Conservation (phyloP, 2,797 vertebrate species). For the Nasua narica region DNA sequence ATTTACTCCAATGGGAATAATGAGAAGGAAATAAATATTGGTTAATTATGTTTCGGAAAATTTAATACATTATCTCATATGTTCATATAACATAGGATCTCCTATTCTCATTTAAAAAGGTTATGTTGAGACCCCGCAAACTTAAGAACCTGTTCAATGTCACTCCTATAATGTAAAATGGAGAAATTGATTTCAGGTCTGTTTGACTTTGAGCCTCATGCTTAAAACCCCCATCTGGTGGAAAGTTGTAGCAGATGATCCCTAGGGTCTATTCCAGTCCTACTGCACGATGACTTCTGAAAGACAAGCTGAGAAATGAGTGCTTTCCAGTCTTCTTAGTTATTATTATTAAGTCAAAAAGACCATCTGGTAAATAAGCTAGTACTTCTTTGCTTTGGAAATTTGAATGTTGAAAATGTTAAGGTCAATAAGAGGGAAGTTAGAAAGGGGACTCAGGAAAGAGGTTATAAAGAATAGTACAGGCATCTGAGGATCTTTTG, state of each 20-base stretch:
- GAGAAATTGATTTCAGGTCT: background rate
- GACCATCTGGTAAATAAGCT: constrained; percentile 34
- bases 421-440: constrained; percentile 5
- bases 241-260: background rate
- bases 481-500: background rate
- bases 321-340: background rate
- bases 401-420: constrained; percentile 1
- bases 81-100: background rate
- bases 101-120: background rate
- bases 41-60: background rate
- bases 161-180: background rate
- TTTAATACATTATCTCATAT: background rate
- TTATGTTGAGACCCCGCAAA: background rate
- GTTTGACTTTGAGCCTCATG: background rate
- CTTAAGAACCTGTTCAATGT: background rate
- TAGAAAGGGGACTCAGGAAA: background rate
- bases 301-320: background rate
- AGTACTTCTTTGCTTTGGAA: constrained; percentile 31
- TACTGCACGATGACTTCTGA: background rate
- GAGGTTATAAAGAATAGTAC: background rate
- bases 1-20: background rate
- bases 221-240: background rate
- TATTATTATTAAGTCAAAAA: background rate
- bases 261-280: background rate
- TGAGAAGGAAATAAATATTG: background rate